These are phyloP conservation scores for Echinometra lucunter DNA, from an alignment of 53 echinoderm and acorn worm species.

Conservation along the genomic window DNA sequence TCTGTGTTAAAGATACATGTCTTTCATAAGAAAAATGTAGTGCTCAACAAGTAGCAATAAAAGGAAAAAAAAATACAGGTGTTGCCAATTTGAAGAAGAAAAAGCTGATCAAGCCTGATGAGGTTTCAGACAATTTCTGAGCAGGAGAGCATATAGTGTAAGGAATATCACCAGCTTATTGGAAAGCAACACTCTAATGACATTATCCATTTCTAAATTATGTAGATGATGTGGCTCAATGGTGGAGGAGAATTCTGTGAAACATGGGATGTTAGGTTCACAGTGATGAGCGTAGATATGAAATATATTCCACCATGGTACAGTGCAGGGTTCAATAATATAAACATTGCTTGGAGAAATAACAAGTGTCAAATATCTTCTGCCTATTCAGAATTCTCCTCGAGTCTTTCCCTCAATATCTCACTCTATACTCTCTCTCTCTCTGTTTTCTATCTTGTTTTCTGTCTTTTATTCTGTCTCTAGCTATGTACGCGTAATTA, in stretches of 20 bases:
- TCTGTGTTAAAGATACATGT: no score
- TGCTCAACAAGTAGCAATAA: no score
- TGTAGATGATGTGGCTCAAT: background rate
- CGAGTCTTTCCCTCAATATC: background rate
- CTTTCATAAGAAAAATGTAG: no score
- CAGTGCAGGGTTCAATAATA: conserved; percentile 48
- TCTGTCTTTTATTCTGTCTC: background rate
- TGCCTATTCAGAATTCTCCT: background rate
- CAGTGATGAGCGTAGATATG: background rate
- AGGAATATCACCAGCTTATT: no score
- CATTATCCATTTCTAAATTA: background rate
- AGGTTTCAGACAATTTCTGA: no score
- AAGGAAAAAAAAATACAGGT: no score
- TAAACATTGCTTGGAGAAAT: conserved; percentile 48
- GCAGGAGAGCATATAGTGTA: background rate
- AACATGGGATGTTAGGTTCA: background rate
- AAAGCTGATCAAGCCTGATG: no score
- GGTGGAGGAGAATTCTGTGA: background rate
- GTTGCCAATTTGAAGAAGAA: no score
- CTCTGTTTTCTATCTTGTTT: background rate
- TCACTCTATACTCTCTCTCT: background rate
- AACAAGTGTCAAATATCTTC: conserved; percentile 42
- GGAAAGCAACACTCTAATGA: no score
- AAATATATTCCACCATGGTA: conserved; percentile 40
- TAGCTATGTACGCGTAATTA: background rate